These are phyloP conservation scores for Tribolium madens DNA, from an alignment of 1,140 invertebrate species.

Conservation along the genomic window DNA sequence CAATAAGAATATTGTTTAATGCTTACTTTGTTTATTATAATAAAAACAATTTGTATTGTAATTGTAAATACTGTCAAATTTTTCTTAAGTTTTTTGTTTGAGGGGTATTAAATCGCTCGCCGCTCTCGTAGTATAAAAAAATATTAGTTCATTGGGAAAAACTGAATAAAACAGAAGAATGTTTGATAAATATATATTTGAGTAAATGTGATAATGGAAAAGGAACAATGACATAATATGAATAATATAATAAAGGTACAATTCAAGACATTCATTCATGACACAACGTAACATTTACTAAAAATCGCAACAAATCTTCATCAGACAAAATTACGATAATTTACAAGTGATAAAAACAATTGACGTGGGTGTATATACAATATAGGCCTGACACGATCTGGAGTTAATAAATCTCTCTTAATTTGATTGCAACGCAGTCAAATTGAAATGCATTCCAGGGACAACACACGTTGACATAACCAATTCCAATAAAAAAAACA, in stretches of 20 bases:
- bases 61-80: no score
- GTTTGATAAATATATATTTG: constrained; percentile 33
- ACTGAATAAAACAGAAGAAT: background rate
- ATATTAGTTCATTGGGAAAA: no score
- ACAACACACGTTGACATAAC: constrained; percentile 12
- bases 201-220: constrained; percentile 32
- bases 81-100: no score
- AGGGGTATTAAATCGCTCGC: no score
- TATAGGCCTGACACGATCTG: background rate
- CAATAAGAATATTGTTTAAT: no score
- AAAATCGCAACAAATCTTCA: constrained; percentile 34
- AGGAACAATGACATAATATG: constrained; percentile 34
- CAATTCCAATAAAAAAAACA: constrained; percentile 24
- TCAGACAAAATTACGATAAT: constrained; percentile 32
- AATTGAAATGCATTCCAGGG: constrained; percentile 4
- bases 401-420: background rate
- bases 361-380: background rate
- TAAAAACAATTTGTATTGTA: no score
- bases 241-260: constrained; percentile 37
- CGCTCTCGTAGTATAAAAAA: no score
- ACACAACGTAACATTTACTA: constrained; percentile 23
- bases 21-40: no score
- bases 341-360: background rate
- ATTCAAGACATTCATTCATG: constrained; percentile 10
- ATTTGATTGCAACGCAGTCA: background rate